Percentiles rank a stretch among this genome's conserved stretches.
Evolutionary conservation across 2,888 invertebrate species (phyloP).

Genomic region (Eumacrocentrus americanus): DNA sequence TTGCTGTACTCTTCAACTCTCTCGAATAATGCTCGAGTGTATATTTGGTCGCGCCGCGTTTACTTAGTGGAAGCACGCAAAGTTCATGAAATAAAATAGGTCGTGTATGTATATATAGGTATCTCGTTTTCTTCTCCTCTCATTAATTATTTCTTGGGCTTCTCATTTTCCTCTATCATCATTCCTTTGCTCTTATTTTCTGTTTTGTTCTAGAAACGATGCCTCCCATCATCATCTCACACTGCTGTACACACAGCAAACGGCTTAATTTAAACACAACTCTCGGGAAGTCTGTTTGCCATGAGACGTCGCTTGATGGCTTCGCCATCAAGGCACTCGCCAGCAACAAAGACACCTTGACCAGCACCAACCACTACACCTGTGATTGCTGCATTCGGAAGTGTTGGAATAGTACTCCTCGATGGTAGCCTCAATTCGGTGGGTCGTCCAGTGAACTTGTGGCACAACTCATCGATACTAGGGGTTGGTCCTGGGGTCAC

Average conservation of each 20-base stretch:
- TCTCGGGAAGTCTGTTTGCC: conserved; percentile 86
- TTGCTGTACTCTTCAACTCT: too few relatives aligned
- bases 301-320: conserved; percentile 87
- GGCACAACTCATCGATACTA: conserved; percentile 59
- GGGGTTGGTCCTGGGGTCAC: conserved; percentile 62
- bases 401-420: conserved; percentile 53
- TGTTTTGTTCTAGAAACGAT: not conserved
- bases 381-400: conserved; percentile 42
- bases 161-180: too few relatives aligned
- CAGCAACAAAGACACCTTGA: conserved; percentile 56
- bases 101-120: too few relatives aligned
- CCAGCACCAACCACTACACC: conserved; percentile 49
- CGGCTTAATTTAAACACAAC: conserved; percentile 73
- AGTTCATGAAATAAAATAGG: not conserved
- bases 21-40: too few relatives aligned
- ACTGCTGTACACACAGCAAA: not conserved
- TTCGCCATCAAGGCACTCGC: conserved; percentile 75
- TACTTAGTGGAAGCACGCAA: conserved; percentile 13
- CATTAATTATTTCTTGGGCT: too few relatives aligned
- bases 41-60: conserved; percentile 1
- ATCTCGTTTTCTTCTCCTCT: not conserved
- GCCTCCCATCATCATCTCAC: not conserved
- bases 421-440: conserved; percentile 59
- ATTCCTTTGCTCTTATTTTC: too few relatives aligned
- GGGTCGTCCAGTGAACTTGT: conserved; percentile 56